Percentiles rank a stretch among this genome's conserved stretches.
phyloP scores from a whole-genome alignment of 2,113 vertebrate genomes.

The Myrmecophaga tridactyla region DNA sequence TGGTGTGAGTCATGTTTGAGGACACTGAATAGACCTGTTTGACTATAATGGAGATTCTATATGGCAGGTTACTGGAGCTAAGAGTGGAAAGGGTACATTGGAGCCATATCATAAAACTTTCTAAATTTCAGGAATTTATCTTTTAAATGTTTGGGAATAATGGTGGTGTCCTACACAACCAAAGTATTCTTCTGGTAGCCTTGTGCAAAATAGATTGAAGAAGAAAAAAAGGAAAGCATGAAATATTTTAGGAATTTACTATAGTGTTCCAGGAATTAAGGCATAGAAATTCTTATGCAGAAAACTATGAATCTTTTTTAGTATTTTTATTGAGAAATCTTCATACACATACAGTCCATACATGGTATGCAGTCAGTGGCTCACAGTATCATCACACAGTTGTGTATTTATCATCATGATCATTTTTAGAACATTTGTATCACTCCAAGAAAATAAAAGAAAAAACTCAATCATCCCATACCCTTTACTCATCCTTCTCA shows the following conservation, averaged over 20 bases:
- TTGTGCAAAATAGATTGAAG: not conserved
- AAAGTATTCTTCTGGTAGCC: not conserved
- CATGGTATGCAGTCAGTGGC: too few relatives aligned
- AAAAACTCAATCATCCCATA: too few relatives aligned
- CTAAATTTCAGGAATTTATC: slow-evolving; percentile 11
- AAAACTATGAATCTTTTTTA: not conserved
- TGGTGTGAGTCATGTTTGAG: not conserved
- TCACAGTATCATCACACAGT: too few relatives aligned
- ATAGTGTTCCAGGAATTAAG: not conserved
- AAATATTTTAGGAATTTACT: not conserved
- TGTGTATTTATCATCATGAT: too few relatives aligned
- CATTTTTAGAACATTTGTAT: too few relatives aligned
- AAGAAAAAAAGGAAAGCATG: not conserved
- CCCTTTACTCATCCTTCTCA: too few relatives aligned
- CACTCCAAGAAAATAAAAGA: too few relatives aligned
- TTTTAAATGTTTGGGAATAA: not conserved
- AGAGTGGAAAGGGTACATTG: not conserved
- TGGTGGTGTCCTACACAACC: not conserved
- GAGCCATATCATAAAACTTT: not conserved
- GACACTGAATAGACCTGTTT: not conserved
- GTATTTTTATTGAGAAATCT: too few relatives aligned
- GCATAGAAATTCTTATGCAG: not conserved
- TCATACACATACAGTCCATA: too few relatives aligned
- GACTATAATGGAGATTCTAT: not conserved
- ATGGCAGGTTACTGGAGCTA: not conserved